Conservation (phyloP, 2,113 vertebrate species). For the Silurus glanis region DNA sequence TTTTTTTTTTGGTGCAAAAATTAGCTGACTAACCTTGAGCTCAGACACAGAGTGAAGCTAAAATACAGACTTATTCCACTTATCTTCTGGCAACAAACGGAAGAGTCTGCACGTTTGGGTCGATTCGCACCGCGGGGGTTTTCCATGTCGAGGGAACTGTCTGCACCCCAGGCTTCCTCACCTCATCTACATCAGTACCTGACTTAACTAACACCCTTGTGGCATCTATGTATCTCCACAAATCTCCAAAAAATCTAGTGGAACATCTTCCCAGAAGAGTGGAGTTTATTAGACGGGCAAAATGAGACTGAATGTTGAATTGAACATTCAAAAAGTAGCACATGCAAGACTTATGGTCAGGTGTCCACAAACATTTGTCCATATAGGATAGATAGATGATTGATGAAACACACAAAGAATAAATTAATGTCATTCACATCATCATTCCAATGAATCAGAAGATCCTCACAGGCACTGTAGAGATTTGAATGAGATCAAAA, state of each 20-base stretch:
- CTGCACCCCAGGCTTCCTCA: too few species aligned
- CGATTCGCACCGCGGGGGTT: background rate
- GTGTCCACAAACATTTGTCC: too few species aligned
- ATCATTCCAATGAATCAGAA: background rate
- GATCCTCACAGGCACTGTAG: background rate
- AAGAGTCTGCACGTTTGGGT: background rate
- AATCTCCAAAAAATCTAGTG: too few species aligned
- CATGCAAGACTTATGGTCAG: too few species aligned
- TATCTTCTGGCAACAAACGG: background rate
- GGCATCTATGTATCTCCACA: too few species aligned
- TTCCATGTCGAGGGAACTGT: background rate
- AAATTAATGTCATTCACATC: background rate
- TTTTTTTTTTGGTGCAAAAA: background rate
- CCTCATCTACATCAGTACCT: too few species aligned
- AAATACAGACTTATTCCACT: background rate
- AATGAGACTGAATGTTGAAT: too few species aligned
- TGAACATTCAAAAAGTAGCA: too few species aligned
- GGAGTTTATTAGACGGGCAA: too few species aligned
- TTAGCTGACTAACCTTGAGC: conserved; percentile 33
- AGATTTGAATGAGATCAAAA: background rate
- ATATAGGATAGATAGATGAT: too few species aligned
- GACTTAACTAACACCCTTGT: too few species aligned
- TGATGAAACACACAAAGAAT: background rate
- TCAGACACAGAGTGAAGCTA: background rate
- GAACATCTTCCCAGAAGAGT: too few species aligned